A percentile compares a stretch with the other conserved stretches of the same genome.
These are phyloP conservation scores for Diplolepis rosae DNA, from an alignment of 2,888 invertebrate genomes.

Conservation along the genomic window DNA sequence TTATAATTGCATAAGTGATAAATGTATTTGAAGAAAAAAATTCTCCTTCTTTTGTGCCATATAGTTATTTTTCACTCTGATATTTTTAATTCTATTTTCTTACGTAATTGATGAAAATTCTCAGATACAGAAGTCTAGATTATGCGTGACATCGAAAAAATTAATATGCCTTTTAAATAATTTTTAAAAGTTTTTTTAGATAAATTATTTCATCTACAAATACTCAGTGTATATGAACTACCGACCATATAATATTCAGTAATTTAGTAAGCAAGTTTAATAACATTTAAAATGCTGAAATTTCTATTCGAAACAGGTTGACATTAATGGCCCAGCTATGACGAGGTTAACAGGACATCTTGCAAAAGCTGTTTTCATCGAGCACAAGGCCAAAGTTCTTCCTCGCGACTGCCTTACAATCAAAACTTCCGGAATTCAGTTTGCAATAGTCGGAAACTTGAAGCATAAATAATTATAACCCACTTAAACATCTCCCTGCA, in stretches of 20 bases:
- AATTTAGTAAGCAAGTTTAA: constrained; percentile 24
- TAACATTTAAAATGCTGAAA: constrained; percentile 26
- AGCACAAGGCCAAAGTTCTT: constrained; percentile 42
- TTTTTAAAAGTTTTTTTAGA: too few relatives aligned
- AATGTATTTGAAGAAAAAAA: too few relatives aligned
- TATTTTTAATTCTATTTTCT: background rate
- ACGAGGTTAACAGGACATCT: constrained; percentile 28
- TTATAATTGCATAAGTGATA: too few relatives aligned
- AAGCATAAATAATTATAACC: constrained; percentile 64
- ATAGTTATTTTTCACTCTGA: too few relatives aligned
- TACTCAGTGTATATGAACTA: too few relatives aligned
- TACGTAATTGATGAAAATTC: too few relatives aligned
- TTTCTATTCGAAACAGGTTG: constrained; percentile 26
- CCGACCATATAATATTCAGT: background rate
- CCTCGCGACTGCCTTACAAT: constrained; percentile 46
- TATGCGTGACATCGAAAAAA: too few relatives aligned
- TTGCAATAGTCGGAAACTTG: constrained; percentile 54
- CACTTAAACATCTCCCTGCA: constrained; percentile 43
- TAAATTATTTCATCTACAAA: too few relatives aligned
- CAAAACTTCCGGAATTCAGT: constrained; percentile 57
- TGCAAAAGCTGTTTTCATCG: constrained; percentile 35
- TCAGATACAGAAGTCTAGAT: too few relatives aligned
- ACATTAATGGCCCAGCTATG: constrained; percentile 22
- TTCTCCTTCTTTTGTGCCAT: too few relatives aligned
- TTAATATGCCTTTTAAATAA: too few relatives aligned